Evolutionary conservation across 2,797 vertebrate genomes (phyloP), one percentile per base, ranked within the genome.

Genomic region (Muraenolepis orangiensis): DNA sequence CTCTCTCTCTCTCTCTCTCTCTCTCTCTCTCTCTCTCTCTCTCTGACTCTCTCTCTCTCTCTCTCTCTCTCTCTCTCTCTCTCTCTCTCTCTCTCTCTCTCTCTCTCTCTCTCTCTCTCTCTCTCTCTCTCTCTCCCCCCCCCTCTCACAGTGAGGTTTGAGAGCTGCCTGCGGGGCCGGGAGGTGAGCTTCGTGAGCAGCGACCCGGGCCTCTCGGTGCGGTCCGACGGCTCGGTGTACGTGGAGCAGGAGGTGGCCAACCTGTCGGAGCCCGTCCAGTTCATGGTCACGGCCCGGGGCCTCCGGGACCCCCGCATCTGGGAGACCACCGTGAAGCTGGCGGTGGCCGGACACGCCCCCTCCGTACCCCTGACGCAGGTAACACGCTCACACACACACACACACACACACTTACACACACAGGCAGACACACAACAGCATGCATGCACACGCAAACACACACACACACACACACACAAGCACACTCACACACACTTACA

Each of bases 121-220:
- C 2, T 66, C 66, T 82, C 7, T n/a, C 20, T 20, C 29, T 70
- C 72, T 34, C 38, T 84, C 81, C 81, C 84, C 73, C 32, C 78
- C 72, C 69, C 76, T 93, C 87, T 82, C 77, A 71, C 91, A 98
- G 97, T 98, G 76, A 94, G 91, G 91, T 98, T 98, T 85, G 94
- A 95, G 86, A 94, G 94, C 86, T 99, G 98, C 88, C 92, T 91
- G 18, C 93, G 89, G 77, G 94, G 86, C 82, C 90, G 93, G 77
- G 94, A 94, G 75, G 92, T 94, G 70, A 89, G 83, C 36, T 97
- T 96, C 1, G 92, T 97, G 86, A 98, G 94, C 91, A 95, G 92
- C 79, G 96, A 95, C 89, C 83, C 93, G 77, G 96, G 95, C 91
- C 97, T 97, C 92, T 93, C 93, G 73, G 93, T 98, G 77, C 88